A percentile compares a stretch with the other conserved stretches of the same genome.
phyloP scores from a whole-genome alignment of 2,888 invertebrate species.

The Hypolimnas misippus region DNA sequence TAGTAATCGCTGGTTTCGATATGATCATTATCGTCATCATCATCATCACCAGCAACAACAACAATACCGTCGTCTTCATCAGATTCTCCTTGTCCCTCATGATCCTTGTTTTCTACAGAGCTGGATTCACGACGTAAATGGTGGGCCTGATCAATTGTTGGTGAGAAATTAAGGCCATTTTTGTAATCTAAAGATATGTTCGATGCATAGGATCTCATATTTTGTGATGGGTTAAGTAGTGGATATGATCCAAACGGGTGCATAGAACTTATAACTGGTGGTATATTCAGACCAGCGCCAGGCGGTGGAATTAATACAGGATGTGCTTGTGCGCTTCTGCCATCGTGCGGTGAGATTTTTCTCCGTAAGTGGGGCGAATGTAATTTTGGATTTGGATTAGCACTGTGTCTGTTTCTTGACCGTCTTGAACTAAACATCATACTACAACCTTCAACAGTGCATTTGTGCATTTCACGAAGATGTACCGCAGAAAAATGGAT shows the following conservation, averaged over 20 bases:
- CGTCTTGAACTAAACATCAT: slow-evolving; percentile 99
- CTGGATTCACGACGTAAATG: slow-evolving; percentile 69
- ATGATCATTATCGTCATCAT: slow-evolving; percentile 87
- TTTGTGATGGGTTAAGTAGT: slow-evolving; percentile 88
- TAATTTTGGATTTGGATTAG: slow-evolving; percentile 98
- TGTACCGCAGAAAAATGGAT: slow-evolving; percentile 99
- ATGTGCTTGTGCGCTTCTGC: slow-evolving; percentile 94
- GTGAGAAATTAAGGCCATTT: slow-evolving; percentile 68
- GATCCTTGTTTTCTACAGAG: slow-evolving; percentile 80
- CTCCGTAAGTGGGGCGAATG: slow-evolving; percentile 97
- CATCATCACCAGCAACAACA: slow-evolving; percentile 91
- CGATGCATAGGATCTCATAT: slow-evolving; percentile 83
- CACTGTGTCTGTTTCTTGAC: slow-evolving; percentile 97
- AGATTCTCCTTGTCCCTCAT: slow-evolving; percentile 86
- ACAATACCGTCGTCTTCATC: slow-evolving; percentile 91
- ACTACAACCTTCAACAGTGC: slow-evolving; percentile 98
- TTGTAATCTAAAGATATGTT: slow-evolving; percentile 80
- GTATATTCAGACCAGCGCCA: slow-evolving; percentile 84
- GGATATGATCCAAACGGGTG: slow-evolving; percentile 92
- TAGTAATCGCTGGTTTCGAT: slow-evolving; percentile 76
- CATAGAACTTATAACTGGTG: slow-evolving; percentile 88
- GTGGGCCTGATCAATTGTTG: slow-evolving; percentile 64
- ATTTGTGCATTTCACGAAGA: slow-evolving; percentile 99
- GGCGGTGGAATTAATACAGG: slow-evolving; percentile 91
- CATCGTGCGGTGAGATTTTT: slow-evolving; percentile 97